Conservation (phyloP, 2,113 vertebrate species). For the Noturus placidus region DNA sequence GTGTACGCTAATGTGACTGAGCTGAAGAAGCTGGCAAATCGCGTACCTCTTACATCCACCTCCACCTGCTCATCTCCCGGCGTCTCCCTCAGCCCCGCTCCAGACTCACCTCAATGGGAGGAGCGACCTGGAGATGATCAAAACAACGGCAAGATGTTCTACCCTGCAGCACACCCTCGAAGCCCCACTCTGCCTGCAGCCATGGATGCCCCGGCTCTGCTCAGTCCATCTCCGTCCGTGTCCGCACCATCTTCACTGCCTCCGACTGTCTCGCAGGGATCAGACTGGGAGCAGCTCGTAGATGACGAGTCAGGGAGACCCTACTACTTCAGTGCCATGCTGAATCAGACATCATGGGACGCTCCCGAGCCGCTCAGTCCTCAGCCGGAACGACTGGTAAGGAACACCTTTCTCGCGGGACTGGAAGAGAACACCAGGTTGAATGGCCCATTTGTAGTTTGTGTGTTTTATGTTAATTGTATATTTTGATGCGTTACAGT, state of each 20-base stretch:
- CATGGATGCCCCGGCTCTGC: constrained; percentile 35
- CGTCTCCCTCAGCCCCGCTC: constrained; percentile 50
- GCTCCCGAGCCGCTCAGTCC: constrained; percentile 47
- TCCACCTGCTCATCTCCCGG: not conserved
- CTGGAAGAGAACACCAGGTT: not conserved
- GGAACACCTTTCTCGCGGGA: not conserved
- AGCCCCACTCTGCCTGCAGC: constrained; percentile 58
- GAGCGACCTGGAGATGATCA: constrained; percentile 79
- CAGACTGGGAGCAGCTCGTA: constrained; percentile 76
- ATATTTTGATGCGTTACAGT: no score
- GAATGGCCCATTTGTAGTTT: no score
- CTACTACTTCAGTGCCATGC: constrained; percentile 80
- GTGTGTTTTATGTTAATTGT: no score
- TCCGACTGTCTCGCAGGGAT: constrained; percentile 52
- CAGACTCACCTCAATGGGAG: constrained; percentile 72
- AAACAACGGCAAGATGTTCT: constrained; percentile 75
- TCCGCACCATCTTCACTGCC: constrained; percentile 43
- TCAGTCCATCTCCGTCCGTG: constrained; percentile 39
- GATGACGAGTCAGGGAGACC: constrained; percentile 75
- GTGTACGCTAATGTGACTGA: constrained; percentile 81
- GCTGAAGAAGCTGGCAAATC: constrained; percentile 60
- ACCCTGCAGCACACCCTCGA: constrained; percentile 65
- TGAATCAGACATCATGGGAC: constrained; percentile 80
- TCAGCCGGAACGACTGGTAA: constrained; percentile 56
- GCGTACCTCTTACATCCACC: accelerated